A percentile compares a stretch with the other conserved stretches of the same genome.
These are phyloP conservation scores for Lepas anatifera DNA, from an alignment of 2,888 invertebrate genomes.

Conservation along the genomic window DNA sequence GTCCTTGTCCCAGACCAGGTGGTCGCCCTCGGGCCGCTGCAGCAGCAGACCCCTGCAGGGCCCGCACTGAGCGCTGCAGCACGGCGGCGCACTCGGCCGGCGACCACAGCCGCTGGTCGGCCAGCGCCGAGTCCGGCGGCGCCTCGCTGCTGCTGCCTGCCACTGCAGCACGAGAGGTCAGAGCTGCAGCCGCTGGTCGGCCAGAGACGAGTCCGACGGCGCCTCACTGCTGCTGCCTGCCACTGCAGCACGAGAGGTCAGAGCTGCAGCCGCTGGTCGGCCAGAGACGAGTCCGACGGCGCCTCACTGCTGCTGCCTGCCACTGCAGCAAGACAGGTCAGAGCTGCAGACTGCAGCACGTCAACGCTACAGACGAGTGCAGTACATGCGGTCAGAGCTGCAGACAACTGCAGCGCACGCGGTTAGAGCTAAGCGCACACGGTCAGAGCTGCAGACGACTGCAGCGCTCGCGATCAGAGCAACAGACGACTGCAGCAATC, in stretches of 20 bases:
- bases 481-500: too few relatives aligned
- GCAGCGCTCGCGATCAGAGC: too few relatives aligned
- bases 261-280: constrained; percentile 53
- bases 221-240: neutral
- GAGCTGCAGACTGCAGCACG: neutral
- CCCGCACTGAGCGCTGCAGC: constrained; percentile 53
- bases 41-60: constrained; percentile 35
- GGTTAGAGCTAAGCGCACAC: too few relatives aligned
- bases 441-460: too few relatives aligned
- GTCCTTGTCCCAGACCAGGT: constrained; percentile 93
- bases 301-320: constrained; percentile 26
- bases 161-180: constrained; percentile 28
- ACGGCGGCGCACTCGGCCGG: constrained; percentile 58
- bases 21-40: neutral
- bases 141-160: constrained; percentile 41
- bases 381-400: too few relatives aligned
- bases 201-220: neutral
- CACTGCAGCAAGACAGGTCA: neutral
- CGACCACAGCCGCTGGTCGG: constrained; percentile 68
- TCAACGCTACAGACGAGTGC: too few relatives aligned
- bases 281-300: constrained; percentile 41
- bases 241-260: neutral
- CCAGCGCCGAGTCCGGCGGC: constrained; percentile 41
- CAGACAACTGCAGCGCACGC: too few relatives aligned
- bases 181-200: neutral